Base-by-base conservation (phyloP, 1,140 invertebrate genomes). In the Aphelenchoides besseyi region DNA sequence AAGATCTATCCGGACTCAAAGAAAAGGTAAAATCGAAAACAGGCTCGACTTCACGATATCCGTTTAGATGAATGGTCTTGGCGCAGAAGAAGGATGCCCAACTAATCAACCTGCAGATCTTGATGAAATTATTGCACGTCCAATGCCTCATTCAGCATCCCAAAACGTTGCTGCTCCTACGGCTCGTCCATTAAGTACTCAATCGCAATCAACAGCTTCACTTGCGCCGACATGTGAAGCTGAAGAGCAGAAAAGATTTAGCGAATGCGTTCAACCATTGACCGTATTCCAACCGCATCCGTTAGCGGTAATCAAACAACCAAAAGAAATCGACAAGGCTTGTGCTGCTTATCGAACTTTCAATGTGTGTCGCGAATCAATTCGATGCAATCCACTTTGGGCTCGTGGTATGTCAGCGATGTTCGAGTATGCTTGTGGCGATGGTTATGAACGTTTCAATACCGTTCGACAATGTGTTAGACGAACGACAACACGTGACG, bases 221-320 rank as follows among this genome's bases (percentile, higher is more conserved):
- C 59, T 75, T 5, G 79, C 81, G 8, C 66, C 30, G 32, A 59
- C 67, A 63, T 84, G 79, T 67, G 63, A 79, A 3, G 16, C 64
- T 1, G 70, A 78, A 70, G 63, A 79, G 48, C 81, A 82, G 30
- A 70, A 77, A 66, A 70, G 73, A 30, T 81, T 82, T 68, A 54
- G 67, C 28, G 75, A 62, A 8, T 82, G 80, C 52, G 75, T 82
- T 9, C 71, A 75, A 48, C 79, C 82, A 18, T 37, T 82, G 23
- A 84, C 80, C n/a, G 67, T 73, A 16, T 84, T 79, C 69, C 79
- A 82, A 64, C 81, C 81, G 8, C 81, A 82, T 48, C 81, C 81
- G 12, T 41, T 82, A 9, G 80, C 80, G 3, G 81, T 82, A 2
- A 84, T 82, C 48, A 81, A 80, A 36, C 70, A 77, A 54, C 81